phyloP scores from a whole-genome alignment of 2,797 vertebrate genomes.

The Anas flavirostris region DNA sequence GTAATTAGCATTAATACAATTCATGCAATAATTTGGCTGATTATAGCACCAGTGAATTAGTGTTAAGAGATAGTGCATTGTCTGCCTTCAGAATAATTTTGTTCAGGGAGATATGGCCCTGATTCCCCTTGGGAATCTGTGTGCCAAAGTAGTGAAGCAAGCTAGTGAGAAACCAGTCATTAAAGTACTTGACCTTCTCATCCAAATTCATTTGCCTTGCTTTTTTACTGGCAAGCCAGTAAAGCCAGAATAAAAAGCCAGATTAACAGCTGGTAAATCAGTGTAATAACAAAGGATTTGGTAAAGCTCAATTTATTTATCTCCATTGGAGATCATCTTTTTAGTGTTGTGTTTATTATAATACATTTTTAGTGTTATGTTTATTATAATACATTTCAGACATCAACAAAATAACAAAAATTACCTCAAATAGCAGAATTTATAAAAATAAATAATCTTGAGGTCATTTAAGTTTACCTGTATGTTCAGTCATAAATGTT shows the following conservation, averaged over 20 bases:
- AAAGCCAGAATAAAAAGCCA: neutral
- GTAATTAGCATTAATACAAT: slow-evolving; percentile 30
- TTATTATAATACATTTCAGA: neutral
- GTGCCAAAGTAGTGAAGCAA: neutral
- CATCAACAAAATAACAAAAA: slow-evolving; percentile 2
- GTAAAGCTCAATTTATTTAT: neutral
- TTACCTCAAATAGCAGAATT: neutral
- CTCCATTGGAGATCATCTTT: neutral
- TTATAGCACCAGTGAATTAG: slow-evolving; percentile 26
- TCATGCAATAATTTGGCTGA: slow-evolving; percentile 2
- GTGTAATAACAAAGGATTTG: neutral
- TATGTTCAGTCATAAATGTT: neutral
- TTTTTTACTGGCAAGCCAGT: neutral
- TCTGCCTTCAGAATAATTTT: slow-evolving; percentile 14
- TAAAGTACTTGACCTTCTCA: neutral
- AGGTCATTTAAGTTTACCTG: neutral
- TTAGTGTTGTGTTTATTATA: neutral
- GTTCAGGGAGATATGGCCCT: neutral
- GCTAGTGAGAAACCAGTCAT: neutral
- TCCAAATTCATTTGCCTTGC: neutral
- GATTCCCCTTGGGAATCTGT: neutral
- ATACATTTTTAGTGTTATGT: neutral
- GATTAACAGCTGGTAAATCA: neutral
- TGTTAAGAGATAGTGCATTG: neutral
- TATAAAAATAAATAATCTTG: neutral